Conservation (phyloP, 2,888 invertebrate species). For the Pseudoips prasinana region DNA sequence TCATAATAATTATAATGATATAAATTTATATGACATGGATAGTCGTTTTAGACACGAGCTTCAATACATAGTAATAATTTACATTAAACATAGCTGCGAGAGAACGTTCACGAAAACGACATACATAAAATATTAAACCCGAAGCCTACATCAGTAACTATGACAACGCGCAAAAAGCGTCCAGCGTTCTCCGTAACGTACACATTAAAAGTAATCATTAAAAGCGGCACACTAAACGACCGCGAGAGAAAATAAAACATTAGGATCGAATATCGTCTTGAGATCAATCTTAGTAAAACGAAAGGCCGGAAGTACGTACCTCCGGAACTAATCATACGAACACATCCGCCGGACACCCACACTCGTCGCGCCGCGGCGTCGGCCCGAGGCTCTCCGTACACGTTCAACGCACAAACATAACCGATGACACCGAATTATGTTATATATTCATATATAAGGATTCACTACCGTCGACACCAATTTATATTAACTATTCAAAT, state of each 20-base stretch:
- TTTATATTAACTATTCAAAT: no score
- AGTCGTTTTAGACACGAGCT: constrained; percentile 55
- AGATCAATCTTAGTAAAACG: constrained; percentile 76
- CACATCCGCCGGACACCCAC: constrained; percentile 36
- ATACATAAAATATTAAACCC: constrained; percentile 63
- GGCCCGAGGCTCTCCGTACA: no score
- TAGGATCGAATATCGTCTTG: constrained; percentile 79
- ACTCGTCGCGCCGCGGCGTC: constrained; percentile 16
- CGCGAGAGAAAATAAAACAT: constrained; percentile 63
- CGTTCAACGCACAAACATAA: no score
- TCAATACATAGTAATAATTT: constrained; percentile 70
- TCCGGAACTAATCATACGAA: constrained; percentile 56
- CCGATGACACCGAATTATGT: no score
- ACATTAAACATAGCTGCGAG: constrained; percentile 68
- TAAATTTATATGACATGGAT: constrained; percentile 54
- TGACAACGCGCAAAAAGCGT: constrained; percentile 76
- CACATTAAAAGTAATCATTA: constrained; percentile 64
- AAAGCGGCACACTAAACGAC: constrained; percentile 62
- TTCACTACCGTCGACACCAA: no score
- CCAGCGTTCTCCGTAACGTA: constrained; percentile 56
- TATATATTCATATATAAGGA: no score
- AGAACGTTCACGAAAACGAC: constrained; percentile 65
- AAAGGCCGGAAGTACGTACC: constrained; percentile 41
- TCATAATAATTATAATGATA: constrained; percentile 40
- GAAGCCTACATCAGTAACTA: constrained; percentile 69